These are phyloP conservation scores for Apotomis capreana DNA, from an alignment of 2,888 invertebrate species.

Conservation along the genomic window DNA sequence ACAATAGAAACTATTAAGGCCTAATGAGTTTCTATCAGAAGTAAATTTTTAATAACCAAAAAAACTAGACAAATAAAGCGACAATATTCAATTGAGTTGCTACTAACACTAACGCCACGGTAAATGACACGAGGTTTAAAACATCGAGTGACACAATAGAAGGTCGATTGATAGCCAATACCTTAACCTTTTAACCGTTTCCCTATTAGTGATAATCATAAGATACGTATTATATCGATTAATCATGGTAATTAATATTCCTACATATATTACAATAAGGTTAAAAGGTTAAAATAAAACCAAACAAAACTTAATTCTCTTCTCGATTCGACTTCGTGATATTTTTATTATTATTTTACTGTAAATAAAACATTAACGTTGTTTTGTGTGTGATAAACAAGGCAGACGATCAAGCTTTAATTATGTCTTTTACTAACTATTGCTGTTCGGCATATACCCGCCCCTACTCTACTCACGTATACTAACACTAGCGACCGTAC, in stretches of 20 bases:
- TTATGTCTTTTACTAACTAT: neutral
- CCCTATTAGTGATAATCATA: neutral
- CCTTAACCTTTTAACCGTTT: neutral
- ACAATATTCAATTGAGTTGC: conserved; percentile 9
- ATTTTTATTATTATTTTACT: no score
- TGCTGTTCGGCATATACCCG: conserved; percentile 6
- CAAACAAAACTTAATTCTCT: no score
- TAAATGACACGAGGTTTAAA: conserved; percentile 15
- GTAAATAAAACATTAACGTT: no score
- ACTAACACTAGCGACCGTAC: conserved; percentile 31
- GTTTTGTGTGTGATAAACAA: neutral
- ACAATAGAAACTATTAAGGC: no score
- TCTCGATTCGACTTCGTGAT: no score
- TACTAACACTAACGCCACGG: neutral
- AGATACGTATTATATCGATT: neutral
- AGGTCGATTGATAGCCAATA: conserved; percentile 17
- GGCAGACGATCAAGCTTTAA: conserved; percentile 23
- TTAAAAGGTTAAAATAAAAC: neutral
- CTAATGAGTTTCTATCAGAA: no score
- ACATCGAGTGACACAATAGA: conserved; percentile 8
- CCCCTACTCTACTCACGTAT: conserved; percentile 12
- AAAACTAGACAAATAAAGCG: no score
- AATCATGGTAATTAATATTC: neutral
- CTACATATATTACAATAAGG: neutral
- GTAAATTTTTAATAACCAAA: no score